phyloP scores from a whole-genome alignment of 2,797 vertebrate species.

The Silurus aristotelis region DNA sequence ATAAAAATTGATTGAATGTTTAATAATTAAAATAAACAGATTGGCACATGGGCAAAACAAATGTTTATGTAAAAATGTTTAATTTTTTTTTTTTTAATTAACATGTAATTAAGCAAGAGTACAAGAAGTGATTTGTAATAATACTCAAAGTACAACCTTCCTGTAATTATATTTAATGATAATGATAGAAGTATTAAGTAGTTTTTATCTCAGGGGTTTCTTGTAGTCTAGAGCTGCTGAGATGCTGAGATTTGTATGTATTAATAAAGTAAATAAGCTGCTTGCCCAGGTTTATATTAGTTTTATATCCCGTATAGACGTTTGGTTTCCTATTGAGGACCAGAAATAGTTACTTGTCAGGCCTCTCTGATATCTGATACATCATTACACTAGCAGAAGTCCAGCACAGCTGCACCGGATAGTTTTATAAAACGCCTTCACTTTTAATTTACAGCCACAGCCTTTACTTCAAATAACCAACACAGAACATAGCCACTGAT shows the following conservation, averaged over 20 bases:
- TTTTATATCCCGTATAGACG: background rate
- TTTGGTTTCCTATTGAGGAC: background rate
- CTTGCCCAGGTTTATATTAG: background rate
- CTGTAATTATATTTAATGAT: background rate
- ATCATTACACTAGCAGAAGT: background rate
- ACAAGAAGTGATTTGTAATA: background rate
- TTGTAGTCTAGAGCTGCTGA: background rate
- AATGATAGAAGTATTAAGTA: background rate
- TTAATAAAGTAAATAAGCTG: background rate
- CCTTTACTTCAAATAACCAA: constrained; percentile 43
- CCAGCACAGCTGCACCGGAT: constrained; percentile 13
- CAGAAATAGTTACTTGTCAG: background rate
- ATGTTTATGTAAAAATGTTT: background rate
- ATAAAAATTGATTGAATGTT: background rate
- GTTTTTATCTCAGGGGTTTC: background rate
- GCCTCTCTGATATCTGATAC: constrained; percentile 4
- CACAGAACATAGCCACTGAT: constrained; percentile 59
- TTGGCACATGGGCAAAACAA: background rate
- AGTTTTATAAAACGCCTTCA: constrained; percentile 41
- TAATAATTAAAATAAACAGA: background rate
- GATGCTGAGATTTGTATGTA: background rate
- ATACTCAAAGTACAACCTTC: background rate
- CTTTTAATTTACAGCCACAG: constrained; percentile 44
- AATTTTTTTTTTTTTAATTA: background rate
- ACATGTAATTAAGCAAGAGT: background rate